phyloP scores from a whole-genome alignment of 2,888 invertebrate genomes.

The Caradrina clavipalpis region DNA sequence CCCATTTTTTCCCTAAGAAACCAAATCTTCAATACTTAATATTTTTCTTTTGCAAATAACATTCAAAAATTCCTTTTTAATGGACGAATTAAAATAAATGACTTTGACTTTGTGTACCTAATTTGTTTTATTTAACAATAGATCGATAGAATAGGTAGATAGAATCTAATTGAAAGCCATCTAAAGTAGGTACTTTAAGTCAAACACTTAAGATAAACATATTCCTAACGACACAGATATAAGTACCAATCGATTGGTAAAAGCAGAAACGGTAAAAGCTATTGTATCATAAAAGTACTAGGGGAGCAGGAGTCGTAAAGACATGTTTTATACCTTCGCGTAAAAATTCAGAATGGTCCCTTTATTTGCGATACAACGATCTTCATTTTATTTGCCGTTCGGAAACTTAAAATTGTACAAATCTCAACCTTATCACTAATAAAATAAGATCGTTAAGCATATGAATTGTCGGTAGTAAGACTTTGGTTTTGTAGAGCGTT shows the following conservation, averaged over 20 bases:
- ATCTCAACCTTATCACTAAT: constrained; percentile 49
- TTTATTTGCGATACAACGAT: constrained; percentile 69
- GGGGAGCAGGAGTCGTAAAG: constrained; percentile 62
- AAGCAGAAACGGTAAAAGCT: constrained; percentile 57
- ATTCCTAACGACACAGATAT: constrained; percentile 25
- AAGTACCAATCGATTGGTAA: constrained; percentile 53
- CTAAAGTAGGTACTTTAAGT: neutral
- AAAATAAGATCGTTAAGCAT: constrained; percentile 30
- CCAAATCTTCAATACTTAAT: too few relatives aligned
- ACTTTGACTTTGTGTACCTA: neutral
- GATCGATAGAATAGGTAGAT: neutral
- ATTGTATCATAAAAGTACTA: constrained; percentile 65
- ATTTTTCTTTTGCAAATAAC: too few relatives aligned
- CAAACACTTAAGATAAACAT: constrained; percentile 27
- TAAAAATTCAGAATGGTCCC: constrained; percentile 75
- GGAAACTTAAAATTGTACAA: constrained; percentile 19
- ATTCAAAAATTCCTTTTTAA: too few relatives aligned
- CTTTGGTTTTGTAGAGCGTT: constrained; percentile 51
- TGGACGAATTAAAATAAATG: too few relatives aligned
- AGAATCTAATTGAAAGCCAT: neutral
- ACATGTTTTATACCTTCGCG: constrained; percentile 68
- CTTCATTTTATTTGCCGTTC: constrained; percentile 57
- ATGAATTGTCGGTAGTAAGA: neutral
- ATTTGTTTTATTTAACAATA: neutral
- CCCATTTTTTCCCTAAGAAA: too few relatives aligned